Base-by-base conservation (phyloP, 1,140 invertebrate species). In the Drosophila bocki region DNA sequence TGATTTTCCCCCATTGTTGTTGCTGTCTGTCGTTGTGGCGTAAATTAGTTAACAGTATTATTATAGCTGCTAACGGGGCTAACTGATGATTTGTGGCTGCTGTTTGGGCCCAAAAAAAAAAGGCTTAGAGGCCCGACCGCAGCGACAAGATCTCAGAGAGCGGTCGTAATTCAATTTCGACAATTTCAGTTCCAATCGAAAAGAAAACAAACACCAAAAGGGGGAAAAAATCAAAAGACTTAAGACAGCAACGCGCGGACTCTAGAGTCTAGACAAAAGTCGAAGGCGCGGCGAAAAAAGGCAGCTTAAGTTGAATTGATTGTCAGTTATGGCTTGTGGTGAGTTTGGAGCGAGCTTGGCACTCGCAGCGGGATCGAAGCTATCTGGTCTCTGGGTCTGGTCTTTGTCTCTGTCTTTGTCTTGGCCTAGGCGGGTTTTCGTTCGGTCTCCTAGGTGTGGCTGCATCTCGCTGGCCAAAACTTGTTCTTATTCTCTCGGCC, bases 11-110 rank as follows among this genome's bases (percentile, higher is more conserved):
- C 47, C 57, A 42, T 42, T 59, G 17, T 78, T 70, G 42, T 60
- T 80, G 35, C 45, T 75, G 22, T n/a, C 39, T 17, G 50, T 37
- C 29, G 65, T 53, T 78, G 56, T 69, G 56, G 65, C 70, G 85
- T 82, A 90, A 90, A 90, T 90, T 90, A 90, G 85, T 91, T 90
- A 90, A 90, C 85, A 85, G 85, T 90, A 91, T 85, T 82, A 75
- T 90, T 77, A 74, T 85, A 68, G 68, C 85, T 57, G 86, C 84
- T 90, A 90, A 90, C 85, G 85, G 85, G 80, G 54, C 54, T 56
- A 13, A n/a, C 67, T 70, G 70, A 69, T 90, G 86, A 88, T 81
- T 88, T 90, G 78, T 88, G 72, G 68, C 56, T 77, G 74, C 71
- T 77, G 59, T 65, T 75, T 39, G 37, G 44, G 59, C 37, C 39